Base-by-base conservation (phyloP, 2,113 vertebrate genomes). In the Procapra przewalskii region DNA sequence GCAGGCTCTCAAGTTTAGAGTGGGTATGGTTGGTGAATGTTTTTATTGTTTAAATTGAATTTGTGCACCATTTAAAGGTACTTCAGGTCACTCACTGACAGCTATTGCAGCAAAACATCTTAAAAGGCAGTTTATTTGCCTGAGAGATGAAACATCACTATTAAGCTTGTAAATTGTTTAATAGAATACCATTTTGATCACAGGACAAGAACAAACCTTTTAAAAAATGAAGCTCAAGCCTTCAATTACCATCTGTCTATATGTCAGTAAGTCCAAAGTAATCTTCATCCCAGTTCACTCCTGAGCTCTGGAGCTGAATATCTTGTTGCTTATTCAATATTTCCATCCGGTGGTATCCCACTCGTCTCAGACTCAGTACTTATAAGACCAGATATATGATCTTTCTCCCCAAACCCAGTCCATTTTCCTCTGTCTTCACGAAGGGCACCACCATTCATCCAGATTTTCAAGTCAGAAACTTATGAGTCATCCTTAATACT, bases 11-110 rank as follows among this genome's bases (percentile, higher is more conserved):
- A 59, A 21, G 79, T 95, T 89, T 92, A 84, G 40, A 95, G 67
- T 71, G 33, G 86, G 16, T 93, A 87, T 97, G 52, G 45, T 45
- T 88, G 48, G 52, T 85, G 8, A 79, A 64, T 84, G 40, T 77
- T 93, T 97, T 96, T 64, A 87, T 97, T 96, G 77, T 83, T 79
- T 93, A 87, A 96, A 93, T 94, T 95, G 83, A 95, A 98, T 97
- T 95, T 96, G 43, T 82, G 60, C 29, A 81, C 52, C 57, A 85
- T 97, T 90, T 97, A 90, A 64, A 95, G 75, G 79, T 83, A 50
- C 60, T 88, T 60, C 60, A 71, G 92, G 85, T 96, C 92, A 95
- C 94, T 97, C 64, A 60, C 83, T 94, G 81, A 75, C n/a, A 62
- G 60, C 79, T 95, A 67, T 89, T 45, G 25, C 59, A 50, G 59